A percentile compares a stretch with the other conserved stretches of the same genome.
These are phyloP conservation scores for Orgyia antiqua DNA, from an alignment of 2,888 invertebrate species.

Conservation along the genomic window DNA sequence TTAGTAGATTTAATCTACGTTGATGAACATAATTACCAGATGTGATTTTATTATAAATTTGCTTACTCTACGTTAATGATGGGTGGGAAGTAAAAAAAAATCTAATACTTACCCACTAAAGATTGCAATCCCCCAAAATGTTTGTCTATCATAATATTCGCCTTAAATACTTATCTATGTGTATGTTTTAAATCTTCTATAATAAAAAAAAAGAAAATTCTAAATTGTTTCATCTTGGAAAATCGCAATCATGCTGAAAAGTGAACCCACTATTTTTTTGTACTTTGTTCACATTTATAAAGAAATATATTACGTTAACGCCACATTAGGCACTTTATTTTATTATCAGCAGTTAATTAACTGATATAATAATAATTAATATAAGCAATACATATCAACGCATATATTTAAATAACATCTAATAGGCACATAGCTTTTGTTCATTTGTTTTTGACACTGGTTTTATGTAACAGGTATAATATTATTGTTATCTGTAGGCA, in stretches of 20 bases:
- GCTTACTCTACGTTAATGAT: slow-evolving; percentile 41
- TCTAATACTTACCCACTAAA: slow-evolving; percentile 49
- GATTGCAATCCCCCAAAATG: slow-evolving; percentile 26
- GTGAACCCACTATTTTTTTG: slow-evolving; percentile 52
- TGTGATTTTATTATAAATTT: slow-evolving; percentile 37
- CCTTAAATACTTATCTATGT: not conserved
- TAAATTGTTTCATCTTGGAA: no score
- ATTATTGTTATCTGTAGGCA: no score
- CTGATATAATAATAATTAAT: slow-evolving; percentile 3
- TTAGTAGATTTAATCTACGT: slow-evolving; percentile 69
- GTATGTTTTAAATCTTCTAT: no score
- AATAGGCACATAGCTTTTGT: slow-evolving; percentile 22
- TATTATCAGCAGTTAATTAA: slow-evolving; percentile 17
- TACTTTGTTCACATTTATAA: slow-evolving; percentile 50
- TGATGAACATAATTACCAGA: slow-evolving; percentile 30
- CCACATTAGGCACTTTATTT: slow-evolving; percentile 20
- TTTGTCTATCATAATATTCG: not conserved
- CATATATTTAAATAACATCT: slow-evolving; percentile 14
- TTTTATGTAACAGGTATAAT: no score
- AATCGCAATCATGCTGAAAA: no score
- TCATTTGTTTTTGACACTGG: no score
- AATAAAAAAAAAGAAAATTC: no score
- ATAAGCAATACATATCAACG: slow-evolving; percentile 2
- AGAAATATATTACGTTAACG: slow-evolving; percentile 20
- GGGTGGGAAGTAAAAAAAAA: slow-evolving; percentile 45